phyloP scores from a whole-genome alignment of 2,888 invertebrate species.

The Imbricaverruca yamaguchii region DNA sequence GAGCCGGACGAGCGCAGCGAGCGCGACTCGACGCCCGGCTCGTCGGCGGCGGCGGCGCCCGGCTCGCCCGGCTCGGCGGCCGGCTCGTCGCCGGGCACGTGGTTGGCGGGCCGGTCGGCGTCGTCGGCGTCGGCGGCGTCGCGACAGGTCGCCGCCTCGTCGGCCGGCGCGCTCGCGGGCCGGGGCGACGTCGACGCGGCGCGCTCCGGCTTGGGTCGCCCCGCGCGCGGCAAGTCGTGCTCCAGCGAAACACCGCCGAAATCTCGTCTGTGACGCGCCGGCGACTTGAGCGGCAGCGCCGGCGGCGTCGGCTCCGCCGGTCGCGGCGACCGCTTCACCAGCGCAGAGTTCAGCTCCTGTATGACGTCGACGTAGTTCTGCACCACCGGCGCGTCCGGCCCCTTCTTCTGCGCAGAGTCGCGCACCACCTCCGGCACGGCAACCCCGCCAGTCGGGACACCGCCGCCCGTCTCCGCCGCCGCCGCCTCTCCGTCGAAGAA shows the following conservation, averaged over 20 bases:
- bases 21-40: conserved; percentile 11
- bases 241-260: neutral
- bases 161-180: too few relatives aligned
- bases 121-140: neutral
- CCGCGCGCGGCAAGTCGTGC: neutral
- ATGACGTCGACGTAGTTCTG: neutral
- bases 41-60: neutral
- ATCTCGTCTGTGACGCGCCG: neutral
- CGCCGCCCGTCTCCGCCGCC: too few relatives aligned
- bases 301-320: neutral
- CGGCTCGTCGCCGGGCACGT: too few relatives aligned
- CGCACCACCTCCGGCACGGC: too few relatives aligned
- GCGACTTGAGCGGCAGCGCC: neutral
- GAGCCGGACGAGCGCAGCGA: conserved; percentile 53
- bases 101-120: neutral
- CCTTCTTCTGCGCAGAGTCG: neutral
- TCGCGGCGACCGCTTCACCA: neutral
- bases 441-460: too few relatives aligned
- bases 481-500: neutral
- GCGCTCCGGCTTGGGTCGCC: too few relatives aligned
- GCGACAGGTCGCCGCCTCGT: neutral
- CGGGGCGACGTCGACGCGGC: too few relatives aligned
- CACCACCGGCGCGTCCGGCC: neutral
- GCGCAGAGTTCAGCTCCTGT: neutral
- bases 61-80: neutral